These are phyloP conservation scores for Thryonomys swinderianus DNA, from an alignment of 2,113 vertebrate species.

Conservation along the genomic window DNA sequence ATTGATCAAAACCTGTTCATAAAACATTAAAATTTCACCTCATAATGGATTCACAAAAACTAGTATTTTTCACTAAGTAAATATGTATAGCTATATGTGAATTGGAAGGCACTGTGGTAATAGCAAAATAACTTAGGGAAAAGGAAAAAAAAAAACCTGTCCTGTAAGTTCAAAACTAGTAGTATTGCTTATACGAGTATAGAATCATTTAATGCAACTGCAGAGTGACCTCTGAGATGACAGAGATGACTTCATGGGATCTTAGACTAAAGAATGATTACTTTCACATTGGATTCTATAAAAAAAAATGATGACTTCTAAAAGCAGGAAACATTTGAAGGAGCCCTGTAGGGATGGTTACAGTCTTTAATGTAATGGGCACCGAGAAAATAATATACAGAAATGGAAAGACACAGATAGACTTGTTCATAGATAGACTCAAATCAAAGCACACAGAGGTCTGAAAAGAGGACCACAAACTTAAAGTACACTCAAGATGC, in stretches of 20 bases:
- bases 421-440: neutral
- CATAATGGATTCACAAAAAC: neutral
- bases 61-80: neutral
- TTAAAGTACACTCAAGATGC: neutral
- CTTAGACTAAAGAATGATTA: neutral
- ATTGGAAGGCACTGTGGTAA: neutral
- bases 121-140: neutral
- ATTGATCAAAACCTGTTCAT: neutral
- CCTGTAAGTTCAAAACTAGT: neutral
- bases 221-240: neutral
- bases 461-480: neutral
- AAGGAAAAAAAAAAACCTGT: neutral
- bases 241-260: neutral
- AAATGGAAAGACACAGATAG: neutral
- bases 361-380: neutral
- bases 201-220: neutral
- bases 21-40: neutral
- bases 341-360: neutral
- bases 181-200: neutral
- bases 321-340: neutral
- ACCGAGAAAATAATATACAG: neutral
- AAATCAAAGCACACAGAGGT: neutral
- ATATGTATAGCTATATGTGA: neutral
- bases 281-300: neutral
- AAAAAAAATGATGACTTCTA: neutral